A percentile compares a stretch with the other conserved stretches of the same genome.
These are phyloP conservation scores for Peromyscus melanophrys DNA, from an alignment of 2,797 vertebrate genomes.

Conservation along the genomic window DNA sequence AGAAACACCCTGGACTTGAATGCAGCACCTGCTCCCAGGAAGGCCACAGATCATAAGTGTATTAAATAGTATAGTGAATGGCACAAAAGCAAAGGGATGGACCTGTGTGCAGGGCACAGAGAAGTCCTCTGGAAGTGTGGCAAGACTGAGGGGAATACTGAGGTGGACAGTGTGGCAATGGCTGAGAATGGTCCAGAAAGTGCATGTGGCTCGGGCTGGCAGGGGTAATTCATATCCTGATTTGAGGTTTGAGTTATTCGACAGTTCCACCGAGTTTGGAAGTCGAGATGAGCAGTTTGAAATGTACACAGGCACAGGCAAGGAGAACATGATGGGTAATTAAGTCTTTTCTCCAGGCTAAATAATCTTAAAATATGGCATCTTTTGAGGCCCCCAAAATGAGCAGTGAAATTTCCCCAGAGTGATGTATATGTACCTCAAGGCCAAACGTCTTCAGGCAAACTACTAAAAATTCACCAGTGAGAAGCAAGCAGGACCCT, in stretches of 20 bases:
- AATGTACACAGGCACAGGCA: neutral
- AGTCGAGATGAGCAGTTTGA: constrained; percentile 6
- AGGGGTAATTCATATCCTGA: neutral
- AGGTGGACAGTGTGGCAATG: neutral
- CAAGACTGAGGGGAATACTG: neutral
- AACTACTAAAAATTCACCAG: constrained; percentile 71
- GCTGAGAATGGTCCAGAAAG: neutral
- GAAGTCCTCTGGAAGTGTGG: neutral
- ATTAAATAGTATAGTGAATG: neutral
- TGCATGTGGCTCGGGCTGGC: neutral
- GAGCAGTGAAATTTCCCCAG: constrained; percentile 56
- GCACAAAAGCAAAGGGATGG: neutral
- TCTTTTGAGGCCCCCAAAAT: constrained; percentile 37
- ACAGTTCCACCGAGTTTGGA: neutral
- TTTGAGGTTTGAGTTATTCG: neutral
- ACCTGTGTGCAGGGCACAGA: neutral
- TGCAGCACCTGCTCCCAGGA: neutral
- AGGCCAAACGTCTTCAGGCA: constrained; percentile 67
- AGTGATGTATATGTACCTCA: constrained; percentile 39
- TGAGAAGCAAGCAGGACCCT: constrained; percentile 44
- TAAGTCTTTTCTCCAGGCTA: constrained; percentile 79
- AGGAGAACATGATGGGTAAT: constrained; percentile 58
- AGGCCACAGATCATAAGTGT: neutral
- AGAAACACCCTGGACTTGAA: neutral
- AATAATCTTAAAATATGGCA: constrained; percentile 74